A percentile compares a stretch with the other conserved stretches of the same genome.
Evolutionary conservation across 2,888 invertebrate genomes (phyloP).

Genomic region (Calliphora vomitoria): DNA sequence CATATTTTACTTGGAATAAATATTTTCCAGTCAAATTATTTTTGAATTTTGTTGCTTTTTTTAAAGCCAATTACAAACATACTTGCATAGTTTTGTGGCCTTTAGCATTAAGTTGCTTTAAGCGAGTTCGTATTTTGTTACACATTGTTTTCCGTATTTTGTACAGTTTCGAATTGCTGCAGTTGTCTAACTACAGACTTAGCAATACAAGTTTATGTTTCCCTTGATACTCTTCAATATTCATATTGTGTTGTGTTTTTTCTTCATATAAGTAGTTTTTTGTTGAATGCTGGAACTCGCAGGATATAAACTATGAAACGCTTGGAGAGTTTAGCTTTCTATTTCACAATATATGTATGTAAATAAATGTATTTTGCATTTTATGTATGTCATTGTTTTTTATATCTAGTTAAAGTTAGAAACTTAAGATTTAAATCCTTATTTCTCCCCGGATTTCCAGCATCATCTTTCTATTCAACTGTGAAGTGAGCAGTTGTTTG

Average conservation of each 20-base stretch:
- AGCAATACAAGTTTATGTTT: slow-evolving; percentile 29
- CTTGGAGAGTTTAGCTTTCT: neutral
- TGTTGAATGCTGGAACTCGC: neutral
- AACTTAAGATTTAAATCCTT: neutral
- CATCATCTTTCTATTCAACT: neutral
- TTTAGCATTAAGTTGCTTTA: slow-evolving; percentile 15
- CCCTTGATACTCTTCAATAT: slow-evolving; percentile 9
- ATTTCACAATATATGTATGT: neutral
- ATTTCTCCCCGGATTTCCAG: neutral
- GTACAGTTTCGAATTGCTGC: neutral
- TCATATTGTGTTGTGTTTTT: no score
- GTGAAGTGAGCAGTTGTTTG: no score
- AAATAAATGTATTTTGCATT: slow-evolving; percentile 8
- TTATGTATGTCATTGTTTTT: neutral
- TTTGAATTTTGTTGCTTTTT: no score
- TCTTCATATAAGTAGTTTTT: neutral
- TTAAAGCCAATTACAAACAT: no score
- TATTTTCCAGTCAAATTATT: no score
- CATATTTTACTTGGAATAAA: no score
- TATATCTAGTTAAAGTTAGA: neutral
- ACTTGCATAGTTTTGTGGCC: neutral
- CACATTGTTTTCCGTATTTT: neutral
- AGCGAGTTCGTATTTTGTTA: slow-evolving; percentile 10
- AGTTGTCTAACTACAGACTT: neutral
- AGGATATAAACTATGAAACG: neutral